Evolutionary conservation across 2,797 vertebrate genomes (phyloP).

Genomic region (Peromyscus aztecus): DNA sequence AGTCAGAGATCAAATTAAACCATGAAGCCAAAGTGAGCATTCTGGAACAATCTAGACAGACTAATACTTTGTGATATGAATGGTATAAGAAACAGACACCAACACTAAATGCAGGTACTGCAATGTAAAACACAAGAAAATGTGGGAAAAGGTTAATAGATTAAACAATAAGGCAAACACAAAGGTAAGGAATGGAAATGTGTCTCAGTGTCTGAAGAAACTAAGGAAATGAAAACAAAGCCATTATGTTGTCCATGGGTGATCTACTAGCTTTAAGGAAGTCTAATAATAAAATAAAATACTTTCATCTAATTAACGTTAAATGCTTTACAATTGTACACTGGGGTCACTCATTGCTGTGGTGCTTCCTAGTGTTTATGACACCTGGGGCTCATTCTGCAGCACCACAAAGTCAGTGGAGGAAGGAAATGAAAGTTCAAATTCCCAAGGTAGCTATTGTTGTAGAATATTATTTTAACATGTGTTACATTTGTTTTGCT

Average conservation of each 20-base stretch:
- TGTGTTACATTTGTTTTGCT: not conserved
- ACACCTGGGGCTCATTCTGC: not conserved
- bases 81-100: not conserved
- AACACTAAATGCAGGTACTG: not conserved
- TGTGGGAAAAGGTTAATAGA: not conserved
- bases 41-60: not conserved
- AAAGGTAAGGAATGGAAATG: accelerated
- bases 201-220: not conserved
- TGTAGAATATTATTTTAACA: not conserved
- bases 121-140: not conserved
- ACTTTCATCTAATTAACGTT: not conserved
- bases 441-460: not conserved
- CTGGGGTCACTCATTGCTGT: not conserved
- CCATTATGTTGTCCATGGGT: not conserved
- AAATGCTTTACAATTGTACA: not conserved
- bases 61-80: not conserved
- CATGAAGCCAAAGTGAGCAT: not conserved
- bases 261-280: not conserved
- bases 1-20: not conserved
- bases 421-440: not conserved
- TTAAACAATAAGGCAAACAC: not conserved
- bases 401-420: not conserved
- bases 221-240: not conserved
- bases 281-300: not conserved
- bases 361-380: not conserved